Evolutionary conservation across 2,888 invertebrate species (phyloP).

Genomic region (Ditylenchus weischeri): DNA sequence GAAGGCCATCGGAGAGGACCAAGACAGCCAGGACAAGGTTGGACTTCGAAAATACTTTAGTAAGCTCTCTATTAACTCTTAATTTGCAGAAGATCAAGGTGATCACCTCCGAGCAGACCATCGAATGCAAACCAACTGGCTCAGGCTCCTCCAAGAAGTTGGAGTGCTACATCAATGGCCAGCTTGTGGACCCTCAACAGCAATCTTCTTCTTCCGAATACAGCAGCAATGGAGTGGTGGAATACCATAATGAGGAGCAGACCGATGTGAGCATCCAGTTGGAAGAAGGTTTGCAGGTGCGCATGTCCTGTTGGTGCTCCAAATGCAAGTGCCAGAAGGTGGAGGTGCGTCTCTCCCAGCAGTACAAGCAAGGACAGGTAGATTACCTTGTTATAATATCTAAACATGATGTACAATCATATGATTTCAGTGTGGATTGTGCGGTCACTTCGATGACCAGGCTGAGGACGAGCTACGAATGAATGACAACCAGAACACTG

Average conservation of each 20-base stretch:
- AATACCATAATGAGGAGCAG: slow-evolving; percentile 28
- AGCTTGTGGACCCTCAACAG: slow-evolving; percentile 15
- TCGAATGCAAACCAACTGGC: slow-evolving; percentile 23
- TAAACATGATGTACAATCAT: too few species aligned
- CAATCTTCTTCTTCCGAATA: slow-evolving; percentile 15
- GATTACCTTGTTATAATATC: slow-evolving; percentile 14
- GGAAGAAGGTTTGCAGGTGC: slow-evolving; percentile 15
- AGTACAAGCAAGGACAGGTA: slow-evolving; percentile 37
- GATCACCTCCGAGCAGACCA: slow-evolving; percentile 17
- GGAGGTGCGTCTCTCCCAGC: slow-evolving; percentile 39
- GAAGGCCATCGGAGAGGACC: slow-evolving; percentile 35
- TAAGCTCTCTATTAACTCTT: background rate
- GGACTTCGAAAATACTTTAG: slow-evolving; percentile 1
- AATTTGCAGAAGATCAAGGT: slow-evolving; percentile 19
- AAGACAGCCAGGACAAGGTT: slow-evolving; percentile 19
- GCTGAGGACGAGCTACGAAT: slow-evolving; percentile 36
- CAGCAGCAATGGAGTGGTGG: slow-evolving; percentile 23
- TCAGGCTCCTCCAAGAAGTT: slow-evolving; percentile 24
- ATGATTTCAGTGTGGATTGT: slow-evolving; percentile 52
- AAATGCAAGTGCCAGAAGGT: slow-evolving; percentile 28
- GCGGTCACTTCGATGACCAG: slow-evolving; percentile 55
- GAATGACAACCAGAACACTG: slow-evolving; percentile 36
- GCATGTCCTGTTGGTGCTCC: slow-evolving; percentile 44
- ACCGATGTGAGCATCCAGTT: slow-evolving; percentile 17
- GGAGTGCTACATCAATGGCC: slow-evolving; percentile 25